Evolutionary conservation across 2,888 invertebrate species (phyloP).

Genomic region (Cyclophora punctaria): DNA sequence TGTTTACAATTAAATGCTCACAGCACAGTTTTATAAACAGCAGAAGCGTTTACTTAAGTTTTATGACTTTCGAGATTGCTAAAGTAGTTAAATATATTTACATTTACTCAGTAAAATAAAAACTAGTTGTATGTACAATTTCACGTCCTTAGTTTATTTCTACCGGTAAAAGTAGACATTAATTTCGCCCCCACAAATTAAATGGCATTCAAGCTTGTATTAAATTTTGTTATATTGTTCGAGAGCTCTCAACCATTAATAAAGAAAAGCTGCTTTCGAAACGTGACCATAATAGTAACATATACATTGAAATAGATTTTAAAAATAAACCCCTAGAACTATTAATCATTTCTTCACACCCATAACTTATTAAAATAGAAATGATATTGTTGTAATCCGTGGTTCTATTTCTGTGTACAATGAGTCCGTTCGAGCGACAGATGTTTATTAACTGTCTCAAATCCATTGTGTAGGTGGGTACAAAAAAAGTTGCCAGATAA

Average conservation of each 20-base stretch:
- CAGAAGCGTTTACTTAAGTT: slow-evolving; percentile 21
- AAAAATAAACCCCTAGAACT: too few species aligned
- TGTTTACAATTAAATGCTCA: slow-evolving; percentile 49
- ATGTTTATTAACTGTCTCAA: slow-evolving; percentile 32
- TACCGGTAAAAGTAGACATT: too few species aligned
- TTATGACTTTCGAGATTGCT: slow-evolving; percentile 21
- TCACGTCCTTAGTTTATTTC: too few species aligned
- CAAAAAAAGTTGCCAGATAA: slow-evolving; percentile 34
- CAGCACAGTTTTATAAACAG: slow-evolving; percentile 40
- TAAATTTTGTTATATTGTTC: too few species aligned
- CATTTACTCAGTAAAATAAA: too few species aligned
- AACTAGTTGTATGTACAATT: too few species aligned
- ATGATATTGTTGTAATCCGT: slow-evolving; percentile 1
- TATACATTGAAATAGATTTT: background rate
- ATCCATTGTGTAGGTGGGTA: slow-evolving; percentile 24
- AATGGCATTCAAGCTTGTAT: too few species aligned
- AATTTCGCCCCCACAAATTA: too few species aligned
- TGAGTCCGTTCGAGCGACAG: slow-evolving; percentile 24
- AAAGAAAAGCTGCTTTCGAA: too few species aligned
- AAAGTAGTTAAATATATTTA: slow-evolving; percentile 5
- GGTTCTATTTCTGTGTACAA: slow-evolving; percentile 22
- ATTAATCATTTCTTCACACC: background rate
- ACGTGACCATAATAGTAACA: slow-evolving; percentile 1
- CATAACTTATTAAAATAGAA: background rate
- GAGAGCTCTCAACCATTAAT: too few species aligned